Evolutionary conservation across 2,888 invertebrate species (phyloP), one percentile per base, ranked within the genome.

Genomic region (Troides aeacus): DNA sequence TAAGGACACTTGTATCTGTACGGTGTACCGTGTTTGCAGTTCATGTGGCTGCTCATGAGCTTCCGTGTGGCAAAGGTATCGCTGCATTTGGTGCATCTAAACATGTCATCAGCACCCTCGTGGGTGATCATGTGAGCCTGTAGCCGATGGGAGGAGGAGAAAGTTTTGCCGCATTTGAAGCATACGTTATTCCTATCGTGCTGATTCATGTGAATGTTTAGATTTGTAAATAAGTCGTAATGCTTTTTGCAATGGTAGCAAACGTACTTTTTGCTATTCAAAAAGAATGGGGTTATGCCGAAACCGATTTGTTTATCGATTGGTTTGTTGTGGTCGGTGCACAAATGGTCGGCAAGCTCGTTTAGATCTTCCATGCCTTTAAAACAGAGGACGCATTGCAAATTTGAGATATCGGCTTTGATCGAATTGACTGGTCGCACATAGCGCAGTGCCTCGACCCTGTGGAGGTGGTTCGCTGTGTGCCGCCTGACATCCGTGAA

Each of bases 101-200:
- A 80, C 18, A 72, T 74, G 7, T 73, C 72, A 0, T 76, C 66
- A 2, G 75, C 72, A 7, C 75, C 68, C 58, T 85, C 84, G 72
- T 88, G 90, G 1, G 81, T 83, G 0, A 79, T 71, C 21, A 89
- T 77, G 72, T 92, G 92, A 0, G 88, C 77, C 73, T 85, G 84
- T 0, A 90, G 76, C n/a, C 88, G 81, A 21, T 82, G 79, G 1
- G 76, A 74, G 0, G 84, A 82, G 0, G 88, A 80, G 66, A 90
- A 91, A 0, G 86, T 79, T 79, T 90, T 91, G 0, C 91, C 91
- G 69, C 92, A 92, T 58, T 83, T 81, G 30, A 82, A 85, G 64
- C 92, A 92, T n/a, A 92, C 86, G 62, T 86, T 85, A 61, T 88
- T 85, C 0, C 86, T 89, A 73, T 84, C 88, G 61, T 92, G 92